Evolutionary conservation across 37 sponge, comb jelly and placozoan genomes (phyloP).

Genomic region (Corticium candelabrum): DNA sequence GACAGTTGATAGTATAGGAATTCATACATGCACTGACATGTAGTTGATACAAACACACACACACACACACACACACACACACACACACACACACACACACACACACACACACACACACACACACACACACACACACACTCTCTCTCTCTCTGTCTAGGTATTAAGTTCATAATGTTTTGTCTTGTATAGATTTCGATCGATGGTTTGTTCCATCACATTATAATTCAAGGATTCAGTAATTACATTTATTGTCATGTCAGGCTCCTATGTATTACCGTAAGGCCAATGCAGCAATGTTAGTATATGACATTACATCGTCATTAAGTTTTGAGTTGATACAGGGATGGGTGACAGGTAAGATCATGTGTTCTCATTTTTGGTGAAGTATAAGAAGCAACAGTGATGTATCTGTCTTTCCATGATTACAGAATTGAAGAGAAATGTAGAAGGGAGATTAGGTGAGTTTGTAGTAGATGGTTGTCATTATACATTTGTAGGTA

Average conservation of each 20-base stretch:
- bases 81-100: too few species aligned
- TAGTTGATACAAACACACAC: neutral
- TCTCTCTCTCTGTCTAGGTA: neutral
- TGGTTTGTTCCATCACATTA: slow-evolving; percentile 20
- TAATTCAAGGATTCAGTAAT: neutral
- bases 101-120: too few species aligned
- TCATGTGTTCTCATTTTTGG: too few species aligned
- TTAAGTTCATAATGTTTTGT: neutral
- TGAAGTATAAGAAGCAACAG: neutral
- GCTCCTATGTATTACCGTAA: slow-evolving; percentile 82
- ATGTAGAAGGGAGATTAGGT: neutral
- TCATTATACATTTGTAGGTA: too few species aligned
- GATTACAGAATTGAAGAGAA: neutral
- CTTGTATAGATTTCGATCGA: slow-evolving; percentile 47
- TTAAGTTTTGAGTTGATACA: slow-evolving; percentile 63
- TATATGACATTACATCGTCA: slow-evolving; percentile 66
- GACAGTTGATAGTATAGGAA: neutral
- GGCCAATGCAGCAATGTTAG: slow-evolving; percentile 79
- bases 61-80: too few species aligned
- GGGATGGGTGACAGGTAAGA: slow-evolving; percentile 62
- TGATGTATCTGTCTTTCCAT: neutral
- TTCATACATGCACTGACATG: too few species aligned
- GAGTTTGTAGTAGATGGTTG: too few species aligned
- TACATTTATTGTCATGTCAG: too few species aligned
- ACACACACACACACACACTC: too few species aligned